Conservation (phyloP, 1,140 invertebrate species). For the Trypoxylus dichotomus region DNA sequence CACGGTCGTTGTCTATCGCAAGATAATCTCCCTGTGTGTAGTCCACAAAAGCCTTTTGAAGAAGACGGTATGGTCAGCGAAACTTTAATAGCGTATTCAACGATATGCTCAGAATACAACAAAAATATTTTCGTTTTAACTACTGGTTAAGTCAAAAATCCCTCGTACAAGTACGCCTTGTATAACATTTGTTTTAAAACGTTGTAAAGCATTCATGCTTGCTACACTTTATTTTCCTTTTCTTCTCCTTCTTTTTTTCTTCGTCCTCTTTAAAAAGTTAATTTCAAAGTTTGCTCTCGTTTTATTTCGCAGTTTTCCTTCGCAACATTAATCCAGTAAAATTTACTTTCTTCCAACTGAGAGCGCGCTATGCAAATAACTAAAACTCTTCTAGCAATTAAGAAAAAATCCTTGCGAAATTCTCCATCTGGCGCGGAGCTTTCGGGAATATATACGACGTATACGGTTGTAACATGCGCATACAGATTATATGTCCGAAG, state of each 20-base stretch:
- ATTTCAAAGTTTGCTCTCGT: neutral
- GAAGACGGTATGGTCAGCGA: too few species aligned
- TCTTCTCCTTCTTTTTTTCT: neutral
- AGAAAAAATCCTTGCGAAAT: conserved; percentile 15
- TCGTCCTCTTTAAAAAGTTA: neutral
- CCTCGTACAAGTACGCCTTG: too few species aligned
- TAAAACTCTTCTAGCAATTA: conserved; percentile 17
- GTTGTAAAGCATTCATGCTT: too few species aligned
- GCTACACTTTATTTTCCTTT: neutral
- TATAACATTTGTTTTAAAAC: neutral
- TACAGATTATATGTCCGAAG: too few species aligned
- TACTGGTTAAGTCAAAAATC: too few species aligned
- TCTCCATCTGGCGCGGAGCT: neutral
- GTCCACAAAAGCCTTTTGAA: too few species aligned
- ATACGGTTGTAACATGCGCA: neutral
- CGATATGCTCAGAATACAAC: too few species aligned
- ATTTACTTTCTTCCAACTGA: neutral
- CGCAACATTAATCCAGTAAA: neutral
- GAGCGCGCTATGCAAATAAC: neutral
- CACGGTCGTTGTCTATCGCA: too few species aligned
- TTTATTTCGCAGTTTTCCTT: neutral
- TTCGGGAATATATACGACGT: neutral
- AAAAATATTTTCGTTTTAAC: too few species aligned
- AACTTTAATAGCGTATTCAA: too few species aligned
- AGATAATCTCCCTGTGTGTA: too few species aligned